A percentile compares a stretch with the other conserved stretches of the same genome.
Evolutionary conservation across 2,888 invertebrate species (phyloP).

Genomic region (Cacoxenus indagator): DNA sequence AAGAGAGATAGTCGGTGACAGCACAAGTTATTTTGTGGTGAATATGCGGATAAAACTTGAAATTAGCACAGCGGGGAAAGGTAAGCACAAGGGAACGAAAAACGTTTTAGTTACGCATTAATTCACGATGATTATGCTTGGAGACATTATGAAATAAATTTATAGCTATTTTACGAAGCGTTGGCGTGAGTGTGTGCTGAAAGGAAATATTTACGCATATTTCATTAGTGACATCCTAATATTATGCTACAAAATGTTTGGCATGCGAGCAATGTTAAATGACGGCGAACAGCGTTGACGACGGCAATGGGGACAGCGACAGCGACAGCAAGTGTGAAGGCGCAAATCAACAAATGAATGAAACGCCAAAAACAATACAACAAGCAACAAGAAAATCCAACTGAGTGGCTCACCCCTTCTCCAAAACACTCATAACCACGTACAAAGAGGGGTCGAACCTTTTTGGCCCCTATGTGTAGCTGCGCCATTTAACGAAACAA

Average conservation of each 20-base stretch:
- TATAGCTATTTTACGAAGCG: neutral
- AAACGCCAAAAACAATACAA: neutral
- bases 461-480: too few species aligned
- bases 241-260: constrained; percentile 57
- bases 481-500: too few species aligned
- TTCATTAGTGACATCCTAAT: constrained; percentile 52
- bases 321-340: neutral
- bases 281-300: neutral
- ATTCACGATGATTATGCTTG: neutral
- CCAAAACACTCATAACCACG: too few species aligned
- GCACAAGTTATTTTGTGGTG: too few species aligned
- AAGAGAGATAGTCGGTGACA: too few species aligned
- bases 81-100: neutral
- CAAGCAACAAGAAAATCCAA: too few species aligned
- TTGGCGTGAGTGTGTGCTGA: neutral
- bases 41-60: too few species aligned
- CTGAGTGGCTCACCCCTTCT: too few species aligned
- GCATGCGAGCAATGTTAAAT: constrained; percentile 36
- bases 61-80: neutral
- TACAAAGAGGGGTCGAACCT: too few species aligned
- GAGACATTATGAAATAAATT: neutral
- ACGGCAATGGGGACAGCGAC: neutral
- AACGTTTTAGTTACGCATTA: constrained; percentile 1
- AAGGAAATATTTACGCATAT: constrained; percentile 43
- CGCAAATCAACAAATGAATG: neutral